Percentiles rank a stretch among this genome's conserved stretches.
Conservation (phyloP, 2,888 invertebrate species). For the Cephus nigrinus region DNA sequence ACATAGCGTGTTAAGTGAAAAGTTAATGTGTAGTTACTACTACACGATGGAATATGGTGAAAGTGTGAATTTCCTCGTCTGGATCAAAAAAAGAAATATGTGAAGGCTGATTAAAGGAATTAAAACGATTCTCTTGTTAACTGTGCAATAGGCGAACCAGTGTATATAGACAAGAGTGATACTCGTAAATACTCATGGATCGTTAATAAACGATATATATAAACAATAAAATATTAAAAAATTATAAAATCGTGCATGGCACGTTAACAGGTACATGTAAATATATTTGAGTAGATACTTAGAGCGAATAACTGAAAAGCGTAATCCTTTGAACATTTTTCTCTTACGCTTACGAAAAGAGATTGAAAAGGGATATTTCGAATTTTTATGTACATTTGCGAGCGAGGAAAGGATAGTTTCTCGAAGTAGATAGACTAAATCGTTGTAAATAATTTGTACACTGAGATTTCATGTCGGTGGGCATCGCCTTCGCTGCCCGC, state of each 20-base stretch:
- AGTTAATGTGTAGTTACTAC: slow-evolving; percentile 4
- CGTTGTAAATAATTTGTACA: not conserved
- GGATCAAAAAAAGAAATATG: not conserved
- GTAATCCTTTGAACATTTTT: not conserved
- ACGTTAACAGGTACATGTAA: not conserved
- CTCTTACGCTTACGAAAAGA: not conserved
- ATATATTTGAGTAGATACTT: not conserved
- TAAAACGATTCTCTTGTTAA: not conserved
- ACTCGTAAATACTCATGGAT: not conserved
- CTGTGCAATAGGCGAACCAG: not conserved
- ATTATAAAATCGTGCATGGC: not conserved
- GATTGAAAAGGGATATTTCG: not conserved
- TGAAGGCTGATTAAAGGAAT: not conserved
- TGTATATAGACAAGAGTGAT: not conserved
- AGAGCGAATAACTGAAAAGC: not conserved
- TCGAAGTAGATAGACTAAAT: not conserved
- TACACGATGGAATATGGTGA: slow-evolving; percentile 11
- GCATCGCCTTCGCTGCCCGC: not conserved
- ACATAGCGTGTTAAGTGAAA: slow-evolving; percentile 9
- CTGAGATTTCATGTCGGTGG: not conserved
- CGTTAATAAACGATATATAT: not conserved
- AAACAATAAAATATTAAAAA: not conserved
- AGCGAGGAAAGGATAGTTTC: not conserved
- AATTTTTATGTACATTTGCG: not conserved
- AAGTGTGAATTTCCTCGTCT: not conserved